A percentile compares a stretch with the other conserved stretches of the same genome.
phyloP scores from a whole-genome alignment of 2,113 vertebrate genomes.

The Eublepharis macularius region DNA sequence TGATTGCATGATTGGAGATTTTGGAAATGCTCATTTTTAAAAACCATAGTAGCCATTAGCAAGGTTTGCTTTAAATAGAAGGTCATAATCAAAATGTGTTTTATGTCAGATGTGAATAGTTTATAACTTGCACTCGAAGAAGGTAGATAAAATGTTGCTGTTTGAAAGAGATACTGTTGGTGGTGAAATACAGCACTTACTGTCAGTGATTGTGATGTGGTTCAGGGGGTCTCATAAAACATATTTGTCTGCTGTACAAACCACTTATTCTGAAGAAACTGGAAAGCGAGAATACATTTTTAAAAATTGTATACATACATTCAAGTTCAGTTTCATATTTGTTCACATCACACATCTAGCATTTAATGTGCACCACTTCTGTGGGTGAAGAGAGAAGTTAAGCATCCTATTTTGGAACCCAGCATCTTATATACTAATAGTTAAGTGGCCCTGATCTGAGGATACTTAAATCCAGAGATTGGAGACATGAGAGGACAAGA shows the following conservation, averaged over 20 bases:
- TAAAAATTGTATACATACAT: neutral
- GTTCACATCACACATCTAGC: neutral
- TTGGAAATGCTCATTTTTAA: neutral
- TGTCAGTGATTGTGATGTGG: neutral
- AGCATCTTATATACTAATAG: too few species aligned
- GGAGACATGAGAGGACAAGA: too few species aligned
- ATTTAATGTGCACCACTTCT: neutral
- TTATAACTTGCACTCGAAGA: too few species aligned
- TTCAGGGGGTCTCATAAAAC: neutral
- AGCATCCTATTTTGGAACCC: too few species aligned
- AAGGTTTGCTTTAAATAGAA: neutral
- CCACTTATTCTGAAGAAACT: neutral
- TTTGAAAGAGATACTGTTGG: too few species aligned
- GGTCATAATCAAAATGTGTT: neutral
- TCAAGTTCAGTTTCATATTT: neutral
- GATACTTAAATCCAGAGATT: too few species aligned
- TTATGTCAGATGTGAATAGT: neutral
- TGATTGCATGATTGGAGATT: neutral
- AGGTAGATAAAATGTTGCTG: neutral
- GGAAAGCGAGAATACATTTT: neutral
- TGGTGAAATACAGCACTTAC: neutral
- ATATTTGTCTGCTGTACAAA: neutral
- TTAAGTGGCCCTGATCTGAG: too few species aligned
- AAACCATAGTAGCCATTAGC: neutral
- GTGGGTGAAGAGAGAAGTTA: neutral